These are phyloP conservation scores for Lepus townsendii DNA, from an alignment of 2,797 vertebrate species.

Conservation along the genomic window DNA sequence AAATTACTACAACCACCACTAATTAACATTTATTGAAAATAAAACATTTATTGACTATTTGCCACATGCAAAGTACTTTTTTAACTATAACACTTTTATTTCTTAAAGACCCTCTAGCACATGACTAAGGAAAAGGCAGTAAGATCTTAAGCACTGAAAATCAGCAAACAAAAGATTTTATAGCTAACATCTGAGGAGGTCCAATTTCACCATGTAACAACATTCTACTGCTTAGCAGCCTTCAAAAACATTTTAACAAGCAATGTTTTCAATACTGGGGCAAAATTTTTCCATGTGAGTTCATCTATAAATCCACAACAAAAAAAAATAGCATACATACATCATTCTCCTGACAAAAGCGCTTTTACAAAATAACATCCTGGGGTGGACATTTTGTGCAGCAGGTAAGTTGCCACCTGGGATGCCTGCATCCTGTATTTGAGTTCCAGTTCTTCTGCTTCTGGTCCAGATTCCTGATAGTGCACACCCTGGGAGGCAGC, in stretches of 20 bases:
- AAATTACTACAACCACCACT: neutral
- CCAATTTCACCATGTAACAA: neutral
- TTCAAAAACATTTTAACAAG: slow-evolving; percentile 45
- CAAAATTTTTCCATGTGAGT: neutral
- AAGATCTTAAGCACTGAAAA: neutral
- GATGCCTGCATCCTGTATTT: no score
- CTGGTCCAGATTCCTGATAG: no score
- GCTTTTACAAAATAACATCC: slow-evolving; percentile 42
- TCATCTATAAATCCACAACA: slow-evolving; percentile 60
- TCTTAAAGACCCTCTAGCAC: neutral
- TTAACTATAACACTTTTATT: neutral
- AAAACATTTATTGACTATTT: neutral
- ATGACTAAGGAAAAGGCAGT: neutral
- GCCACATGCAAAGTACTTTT: slow-evolving; percentile 6
- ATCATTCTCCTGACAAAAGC: slow-evolving; percentile 19
- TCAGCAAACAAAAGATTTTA: neutral
- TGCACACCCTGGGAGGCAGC: no score
- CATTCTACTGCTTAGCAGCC: neutral
- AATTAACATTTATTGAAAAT: slow-evolving; percentile 20
- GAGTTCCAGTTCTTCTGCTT: no score
- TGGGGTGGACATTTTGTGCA: no score
- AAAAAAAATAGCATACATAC: neutral
- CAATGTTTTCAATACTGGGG: neutral
- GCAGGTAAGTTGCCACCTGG: no score
- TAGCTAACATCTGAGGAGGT: neutral